Percentiles rank a stretch among this genome's conserved stretches.
Conservation (phyloP, 1,140 invertebrate genomes). For the Hyphantria cunea region DNA sequence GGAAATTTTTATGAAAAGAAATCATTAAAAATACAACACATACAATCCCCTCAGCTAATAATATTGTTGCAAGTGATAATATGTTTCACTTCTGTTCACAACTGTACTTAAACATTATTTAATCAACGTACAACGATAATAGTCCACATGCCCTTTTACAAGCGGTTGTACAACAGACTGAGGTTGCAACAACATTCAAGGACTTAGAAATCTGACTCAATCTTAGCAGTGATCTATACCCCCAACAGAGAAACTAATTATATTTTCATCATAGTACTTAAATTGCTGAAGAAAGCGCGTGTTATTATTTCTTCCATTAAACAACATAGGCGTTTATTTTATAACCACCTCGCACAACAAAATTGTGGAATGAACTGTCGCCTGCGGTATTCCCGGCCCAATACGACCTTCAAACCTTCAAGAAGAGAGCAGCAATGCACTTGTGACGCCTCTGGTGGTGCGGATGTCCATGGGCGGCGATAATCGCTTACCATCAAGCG, state of each 20-base stretch:
- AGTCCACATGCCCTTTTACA: constrained; percentile 2
- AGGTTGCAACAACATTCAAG: constrained; percentile 15
- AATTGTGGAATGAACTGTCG: no score
- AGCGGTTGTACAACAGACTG: not conserved
- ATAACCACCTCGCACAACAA: no score
- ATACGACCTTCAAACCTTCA: no score
- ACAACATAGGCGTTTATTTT: no score
- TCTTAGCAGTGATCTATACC: not conserved
- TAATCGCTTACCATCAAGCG: no score
- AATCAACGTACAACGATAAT: not conserved
- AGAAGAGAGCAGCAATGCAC: no score
- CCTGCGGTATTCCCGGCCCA: no score
- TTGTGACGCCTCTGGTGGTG: no score
- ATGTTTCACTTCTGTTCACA: not conserved
- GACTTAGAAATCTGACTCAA: constrained; percentile 22
- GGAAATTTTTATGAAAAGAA: no score
- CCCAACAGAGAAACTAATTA: constrained; percentile 1
- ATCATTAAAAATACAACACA: no score
- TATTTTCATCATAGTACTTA: not conserved
- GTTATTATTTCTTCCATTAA: not conserved
- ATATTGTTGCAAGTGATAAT: not conserved
- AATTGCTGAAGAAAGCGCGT: not conserved
- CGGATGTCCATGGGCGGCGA: no score
- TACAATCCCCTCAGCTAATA: no score
- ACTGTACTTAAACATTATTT: constrained; percentile 2